Base-by-base conservation (phyloP, 2,888 invertebrate species). In the Anaspis maculata region DNA sequence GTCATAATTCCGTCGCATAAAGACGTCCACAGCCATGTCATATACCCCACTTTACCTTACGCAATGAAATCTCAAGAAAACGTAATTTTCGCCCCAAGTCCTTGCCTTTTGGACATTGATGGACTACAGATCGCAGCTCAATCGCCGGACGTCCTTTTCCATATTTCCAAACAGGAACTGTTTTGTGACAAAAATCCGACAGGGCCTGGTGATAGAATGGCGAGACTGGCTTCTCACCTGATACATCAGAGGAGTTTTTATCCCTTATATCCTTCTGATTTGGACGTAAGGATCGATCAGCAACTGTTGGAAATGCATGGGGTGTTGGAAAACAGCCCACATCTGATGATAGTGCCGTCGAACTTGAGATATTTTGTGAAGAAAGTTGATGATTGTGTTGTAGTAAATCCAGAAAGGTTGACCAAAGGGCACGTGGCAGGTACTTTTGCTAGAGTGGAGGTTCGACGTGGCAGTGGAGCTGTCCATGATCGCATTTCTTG, bases 21-120 rank as follows among this genome's bases (percentile, higher is more conserved):
- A 50, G 95, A 95, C 57, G 77, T 77, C 0, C 82, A 86, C 63
- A 81, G 85, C 49, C 74, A 81, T 42, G 72, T 77, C 28, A 76
- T 91, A 1, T 95, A 81, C 62, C 94, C 94, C 3, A 90, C 90
- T 0, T 83, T 85, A 7, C 78, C 89, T 1, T 85, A 77, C 52
- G 52, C 62, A n/a, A 54, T 73, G 5, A 68, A 71, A 7, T 69
- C 72, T 43, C 70, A 69, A 27, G 73, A 72, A 5, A 81, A 83
- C 61, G 61, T 86, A 2, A 73, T 76, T 36, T 72, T 83, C 49
- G 64, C 85, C 44, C 76, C 89, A 0, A 92, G 94, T 69, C 95
- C 94, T 0, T 79, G 83, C 49, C 71, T 83, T 11, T 56, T 95
- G 3, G 74, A 79, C 54, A 68, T 94, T 30, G 77, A 81, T 49